Evolutionary conservation across 2,888 invertebrate species (phyloP).

Genomic region (Oconnorella tubifera): DNA sequence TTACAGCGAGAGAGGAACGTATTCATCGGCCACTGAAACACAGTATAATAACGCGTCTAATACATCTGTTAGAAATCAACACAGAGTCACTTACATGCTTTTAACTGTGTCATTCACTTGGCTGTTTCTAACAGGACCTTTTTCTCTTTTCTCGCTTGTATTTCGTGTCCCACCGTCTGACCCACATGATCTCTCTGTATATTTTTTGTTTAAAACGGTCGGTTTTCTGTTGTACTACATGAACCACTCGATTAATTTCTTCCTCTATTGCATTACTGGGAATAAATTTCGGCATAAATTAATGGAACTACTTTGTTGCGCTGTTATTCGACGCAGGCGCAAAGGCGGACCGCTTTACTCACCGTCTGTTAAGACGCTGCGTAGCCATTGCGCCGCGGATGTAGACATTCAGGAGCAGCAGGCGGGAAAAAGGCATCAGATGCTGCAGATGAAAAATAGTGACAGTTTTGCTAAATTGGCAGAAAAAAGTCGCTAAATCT

Average conservation of each 20-base stretch:
- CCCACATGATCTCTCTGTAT: not conserved
- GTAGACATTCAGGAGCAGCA: not conserved
- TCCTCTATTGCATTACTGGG: constrained; percentile 31
- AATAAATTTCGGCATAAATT: constrained; percentile 25
- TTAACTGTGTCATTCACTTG: constrained; percentile 29
- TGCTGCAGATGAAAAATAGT: too few species aligned
- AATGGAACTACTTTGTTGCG: not conserved
- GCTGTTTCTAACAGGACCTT: constrained; percentile 31
- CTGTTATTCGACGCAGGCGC: not conserved
- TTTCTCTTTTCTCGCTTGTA: constrained; percentile 16
- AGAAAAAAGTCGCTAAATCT: too few species aligned
- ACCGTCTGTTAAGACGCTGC: constrained; percentile 7
- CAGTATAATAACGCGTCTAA: not conserved
- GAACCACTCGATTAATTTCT: constrained; percentile 33
- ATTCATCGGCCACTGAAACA: not conserved
- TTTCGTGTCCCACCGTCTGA: not conserved
- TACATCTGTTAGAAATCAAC: not conserved
- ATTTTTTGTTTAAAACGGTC: constrained; percentile 17
- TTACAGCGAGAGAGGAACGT: not conserved
- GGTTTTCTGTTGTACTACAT: constrained; percentile 31
- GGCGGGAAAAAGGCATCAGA: not conserved
- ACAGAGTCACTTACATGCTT: constrained; percentile 24
- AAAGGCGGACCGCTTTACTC: not conserved
- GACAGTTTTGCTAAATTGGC: too few species aligned
- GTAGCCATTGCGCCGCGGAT: constrained; percentile 10